Conservation (phyloP, 2,113 vertebrate species). For the Lathamus discolor region DNA sequence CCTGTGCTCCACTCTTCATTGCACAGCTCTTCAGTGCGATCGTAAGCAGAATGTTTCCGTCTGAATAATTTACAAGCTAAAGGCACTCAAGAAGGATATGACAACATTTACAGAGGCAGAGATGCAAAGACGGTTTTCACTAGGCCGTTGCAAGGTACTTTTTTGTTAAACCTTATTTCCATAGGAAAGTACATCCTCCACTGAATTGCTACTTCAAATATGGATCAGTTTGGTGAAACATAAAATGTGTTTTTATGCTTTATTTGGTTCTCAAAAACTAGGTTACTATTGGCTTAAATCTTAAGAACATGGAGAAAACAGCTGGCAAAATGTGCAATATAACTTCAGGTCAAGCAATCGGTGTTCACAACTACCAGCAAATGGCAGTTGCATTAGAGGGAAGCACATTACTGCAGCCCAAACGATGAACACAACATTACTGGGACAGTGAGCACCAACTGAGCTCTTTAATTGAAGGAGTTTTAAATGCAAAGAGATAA, state of each 20-base stretch:
- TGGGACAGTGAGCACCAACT: not conserved
- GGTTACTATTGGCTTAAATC: not conserved
- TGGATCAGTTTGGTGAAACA: not conserved
- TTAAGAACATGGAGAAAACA: not conserved
- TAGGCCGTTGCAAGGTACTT: not conserved
- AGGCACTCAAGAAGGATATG: not conserved
- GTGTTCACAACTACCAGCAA: not conserved
- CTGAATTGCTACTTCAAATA: not conserved
- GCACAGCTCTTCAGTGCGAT: not conserved
- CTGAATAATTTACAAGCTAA: not conserved
- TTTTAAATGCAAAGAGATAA: not conserved
- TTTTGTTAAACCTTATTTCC: not conserved
- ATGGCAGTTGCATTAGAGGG: not conserved
- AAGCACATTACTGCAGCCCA: rapidly evolving
- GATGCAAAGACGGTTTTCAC: not conserved
- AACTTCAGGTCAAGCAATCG: not conserved
- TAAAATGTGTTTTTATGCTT: not conserved
- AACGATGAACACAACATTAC: not conserved
- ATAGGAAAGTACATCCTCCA: not conserved
- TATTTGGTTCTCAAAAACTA: not conserved
- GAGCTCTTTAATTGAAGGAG: not conserved
- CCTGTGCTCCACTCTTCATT: not conserved
- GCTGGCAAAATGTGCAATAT: not conserved
- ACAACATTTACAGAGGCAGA: not conserved
- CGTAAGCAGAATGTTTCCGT: not conserved